These are phyloP conservation scores for Helleia helle DNA, from an alignment of 2,888 invertebrate species.

Conservation along the genomic window DNA sequence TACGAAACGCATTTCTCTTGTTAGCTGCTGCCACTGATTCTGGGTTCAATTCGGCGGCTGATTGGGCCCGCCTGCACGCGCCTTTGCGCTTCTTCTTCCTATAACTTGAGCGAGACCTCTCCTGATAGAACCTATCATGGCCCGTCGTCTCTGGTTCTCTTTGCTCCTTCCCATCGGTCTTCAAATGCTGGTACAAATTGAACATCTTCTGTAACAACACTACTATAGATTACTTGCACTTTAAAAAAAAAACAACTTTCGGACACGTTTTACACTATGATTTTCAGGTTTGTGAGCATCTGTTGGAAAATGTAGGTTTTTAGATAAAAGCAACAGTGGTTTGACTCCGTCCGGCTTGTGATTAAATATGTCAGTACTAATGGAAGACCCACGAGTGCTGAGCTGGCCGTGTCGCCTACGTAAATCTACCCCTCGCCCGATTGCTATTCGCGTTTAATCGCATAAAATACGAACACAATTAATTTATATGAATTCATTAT, in stretches of 20 bases:
- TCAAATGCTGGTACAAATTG: constrained; percentile 82
- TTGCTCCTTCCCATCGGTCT: constrained; percentile 70
- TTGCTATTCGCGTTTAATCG: not conserved
- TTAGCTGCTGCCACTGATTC: constrained; percentile 77
- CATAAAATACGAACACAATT: constrained; percentile 1
- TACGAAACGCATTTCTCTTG: constrained; percentile 75
- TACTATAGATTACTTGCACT: constrained; percentile 8
- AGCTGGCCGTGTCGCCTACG: constrained; percentile 32
- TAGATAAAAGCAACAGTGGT: constrained; percentile 22
- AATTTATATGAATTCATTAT: constrained; percentile 1
- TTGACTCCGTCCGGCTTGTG: constrained; percentile 30
- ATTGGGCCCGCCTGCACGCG: constrained; percentile 78
- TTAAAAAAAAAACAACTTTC: no score
- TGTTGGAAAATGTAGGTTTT: not conserved
- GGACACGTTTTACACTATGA: constrained; percentile 10
- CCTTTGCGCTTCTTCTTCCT: constrained; percentile 71
- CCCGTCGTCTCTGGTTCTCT: constrained; percentile 80
- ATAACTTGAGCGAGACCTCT: constrained; percentile 68
- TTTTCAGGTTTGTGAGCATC: not conserved
- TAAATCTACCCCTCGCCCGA: constrained; percentile 11
- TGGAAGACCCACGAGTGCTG: constrained; percentile 53
- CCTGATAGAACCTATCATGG: constrained; percentile 86
- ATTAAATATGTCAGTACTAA: constrained; percentile 56
- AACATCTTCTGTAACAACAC: constrained; percentile 74
- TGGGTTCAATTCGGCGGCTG: constrained; percentile 79